Evolutionary conservation across 2,888 invertebrate species (phyloP).

Genomic region (Pachymerium ferrugineum): DNA sequence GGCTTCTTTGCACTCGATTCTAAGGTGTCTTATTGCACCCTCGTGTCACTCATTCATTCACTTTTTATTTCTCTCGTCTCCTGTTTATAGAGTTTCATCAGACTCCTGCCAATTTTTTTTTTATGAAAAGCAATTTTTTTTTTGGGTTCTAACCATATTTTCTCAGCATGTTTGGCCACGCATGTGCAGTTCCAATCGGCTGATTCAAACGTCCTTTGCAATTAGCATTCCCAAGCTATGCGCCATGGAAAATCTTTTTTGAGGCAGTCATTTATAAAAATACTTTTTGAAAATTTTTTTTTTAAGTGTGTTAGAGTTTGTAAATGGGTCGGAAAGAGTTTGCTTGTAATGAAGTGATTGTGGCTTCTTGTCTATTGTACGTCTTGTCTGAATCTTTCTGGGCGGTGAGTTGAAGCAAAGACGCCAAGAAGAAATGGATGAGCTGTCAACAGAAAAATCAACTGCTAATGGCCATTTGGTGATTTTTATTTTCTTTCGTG

Average conservation of each 20-base stretch:
- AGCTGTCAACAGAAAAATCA: constrained; percentile 27
- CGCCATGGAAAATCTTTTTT: too few species aligned
- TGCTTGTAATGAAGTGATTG: constrained; percentile 1
- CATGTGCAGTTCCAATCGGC: neutral
- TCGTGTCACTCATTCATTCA: neutral
- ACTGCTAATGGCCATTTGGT: constrained; percentile 11
- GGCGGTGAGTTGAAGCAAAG: constrained; percentile 7
- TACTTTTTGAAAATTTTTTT: neutral
- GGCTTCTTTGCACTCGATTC: constrained; percentile 17
- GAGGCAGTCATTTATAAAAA: too few species aligned
- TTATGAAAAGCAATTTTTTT: neutral
- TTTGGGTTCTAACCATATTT: neutral
- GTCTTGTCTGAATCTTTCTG: neutral
- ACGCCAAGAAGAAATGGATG: constrained; percentile 4
- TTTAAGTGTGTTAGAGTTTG: neutral
- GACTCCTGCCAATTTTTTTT: neutral
- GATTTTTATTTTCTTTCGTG: neutral
- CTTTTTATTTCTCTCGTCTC: neutral
- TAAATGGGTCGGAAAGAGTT: constrained; percentile 11
- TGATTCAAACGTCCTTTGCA: neutral
- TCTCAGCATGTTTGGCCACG: neutral
- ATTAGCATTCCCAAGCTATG: neutral
- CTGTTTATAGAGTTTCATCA: neutral
- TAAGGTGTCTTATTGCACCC: constrained; percentile 12
- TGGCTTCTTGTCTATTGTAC: constrained; percentile 9